phyloP scores from a whole-genome alignment of 1,140 invertebrate genomes.

The Nomia melanderi region DNA sequence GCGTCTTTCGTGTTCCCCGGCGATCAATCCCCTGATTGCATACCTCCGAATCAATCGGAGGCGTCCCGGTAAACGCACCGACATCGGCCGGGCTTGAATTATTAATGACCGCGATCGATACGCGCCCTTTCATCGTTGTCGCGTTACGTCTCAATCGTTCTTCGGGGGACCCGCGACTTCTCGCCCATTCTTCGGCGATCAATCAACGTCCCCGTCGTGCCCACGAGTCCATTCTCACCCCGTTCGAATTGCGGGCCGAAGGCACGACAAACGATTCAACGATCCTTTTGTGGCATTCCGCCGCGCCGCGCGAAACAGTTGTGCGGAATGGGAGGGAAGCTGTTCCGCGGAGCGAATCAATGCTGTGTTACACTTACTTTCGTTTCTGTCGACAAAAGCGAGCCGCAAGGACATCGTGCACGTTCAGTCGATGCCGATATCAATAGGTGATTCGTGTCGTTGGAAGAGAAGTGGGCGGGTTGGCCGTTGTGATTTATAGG shows the following conservation, averaged over 20 bases:
- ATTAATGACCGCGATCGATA: conserved; percentile 13
- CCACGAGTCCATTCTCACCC: neutral
- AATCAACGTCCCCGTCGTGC: neutral
- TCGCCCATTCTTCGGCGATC: neutral
- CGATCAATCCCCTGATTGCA: neutral
- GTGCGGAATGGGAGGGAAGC: too few species aligned
- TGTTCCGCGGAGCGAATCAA: too few species aligned
- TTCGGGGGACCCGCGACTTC: neutral
- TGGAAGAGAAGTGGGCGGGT: too few species aligned
- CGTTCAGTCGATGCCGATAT: too few species aligned
- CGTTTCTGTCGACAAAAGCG: too few species aligned
- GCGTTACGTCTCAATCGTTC: conserved; percentile 8
- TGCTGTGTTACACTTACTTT: too few species aligned
- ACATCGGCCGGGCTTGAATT: conserved; percentile 1
- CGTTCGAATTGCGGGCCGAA: neutral
- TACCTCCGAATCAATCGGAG: conserved; percentile 8
- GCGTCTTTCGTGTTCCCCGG: neutral
- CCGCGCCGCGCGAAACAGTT: too few species aligned
- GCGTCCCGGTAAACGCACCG: neutral
- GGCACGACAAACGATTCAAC: too few species aligned
- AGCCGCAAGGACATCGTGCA: too few species aligned
- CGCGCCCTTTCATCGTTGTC: neutral
- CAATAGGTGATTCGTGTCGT: too few species aligned
- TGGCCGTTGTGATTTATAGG: too few species aligned
- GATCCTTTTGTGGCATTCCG: neutral